Conservation (phyloP, 2,888 invertebrate genomes). For the Cerastis rubricosa region DNA sequence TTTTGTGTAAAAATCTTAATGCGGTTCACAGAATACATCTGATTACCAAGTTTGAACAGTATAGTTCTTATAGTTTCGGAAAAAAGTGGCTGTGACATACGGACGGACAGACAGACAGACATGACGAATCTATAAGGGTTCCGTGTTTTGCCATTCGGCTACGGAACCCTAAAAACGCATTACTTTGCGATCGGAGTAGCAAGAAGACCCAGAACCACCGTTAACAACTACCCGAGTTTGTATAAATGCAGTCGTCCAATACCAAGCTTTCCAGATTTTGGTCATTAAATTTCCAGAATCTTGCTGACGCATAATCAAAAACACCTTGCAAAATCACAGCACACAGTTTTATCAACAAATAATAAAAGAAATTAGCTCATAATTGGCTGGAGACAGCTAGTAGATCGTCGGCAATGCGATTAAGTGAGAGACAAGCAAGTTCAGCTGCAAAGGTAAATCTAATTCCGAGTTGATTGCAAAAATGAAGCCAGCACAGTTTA, state of each 20-base stretch:
- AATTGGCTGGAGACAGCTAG: slow-evolving; percentile 42
- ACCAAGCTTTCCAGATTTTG: neutral
- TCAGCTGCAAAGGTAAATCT: slow-evolving; percentile 56
- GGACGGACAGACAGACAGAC: no score
- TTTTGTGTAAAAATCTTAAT: no score
- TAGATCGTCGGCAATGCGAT: slow-evolving; percentile 51
- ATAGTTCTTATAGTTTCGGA: no score
- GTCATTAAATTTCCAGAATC: neutral
- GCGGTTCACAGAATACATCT: no score
- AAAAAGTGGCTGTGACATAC: no score
- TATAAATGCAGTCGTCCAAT: neutral
- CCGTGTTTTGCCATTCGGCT: no score
- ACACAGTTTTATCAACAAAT: no score
- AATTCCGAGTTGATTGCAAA: slow-evolving; percentile 59
- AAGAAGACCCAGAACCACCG: neutral
- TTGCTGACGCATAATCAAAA: neutral
- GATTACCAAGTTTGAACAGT: no score
- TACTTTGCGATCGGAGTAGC: neutral
- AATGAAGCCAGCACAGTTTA: slow-evolving; percentile 49
- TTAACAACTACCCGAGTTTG: neutral
- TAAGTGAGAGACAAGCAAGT: slow-evolving; percentile 52
- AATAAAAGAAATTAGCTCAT: slow-evolving; percentile 23
- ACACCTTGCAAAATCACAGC: no score
- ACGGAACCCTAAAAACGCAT: no score
- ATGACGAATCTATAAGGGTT: no score